These are phyloP conservation scores for Dipodomys ordii DNA, from an alignment of 2,113 vertebrate species.

Conservation along the genomic window DNA sequence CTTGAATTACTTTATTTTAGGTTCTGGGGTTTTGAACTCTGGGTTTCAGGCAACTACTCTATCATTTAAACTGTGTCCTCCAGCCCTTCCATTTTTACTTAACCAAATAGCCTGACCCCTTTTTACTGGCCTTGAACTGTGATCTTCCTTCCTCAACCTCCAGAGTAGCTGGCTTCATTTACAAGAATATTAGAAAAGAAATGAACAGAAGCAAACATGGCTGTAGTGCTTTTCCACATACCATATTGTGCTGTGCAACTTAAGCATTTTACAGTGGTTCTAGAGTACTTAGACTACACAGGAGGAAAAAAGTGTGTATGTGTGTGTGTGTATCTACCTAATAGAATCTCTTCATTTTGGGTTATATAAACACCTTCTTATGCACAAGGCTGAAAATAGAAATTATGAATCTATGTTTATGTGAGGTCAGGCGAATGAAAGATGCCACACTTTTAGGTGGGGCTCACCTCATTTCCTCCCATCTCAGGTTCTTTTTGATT, in stretches of 20 bases:
- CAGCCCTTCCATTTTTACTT: too few species aligned
- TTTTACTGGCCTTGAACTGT: background rate
- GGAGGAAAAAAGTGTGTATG: background rate
- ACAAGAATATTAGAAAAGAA: conserved; percentile 28
- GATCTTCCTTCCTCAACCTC: background rate
- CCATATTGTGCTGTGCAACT: background rate
- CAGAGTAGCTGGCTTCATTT: conserved; percentile 17
- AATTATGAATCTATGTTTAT: background rate
- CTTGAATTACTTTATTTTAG: background rate
- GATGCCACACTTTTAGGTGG: background rate
- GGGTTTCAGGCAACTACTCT: too few species aligned
- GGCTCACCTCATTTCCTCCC: conserved; percentile 53
- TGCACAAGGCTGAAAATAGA: background rate
- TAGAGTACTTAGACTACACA: background rate
- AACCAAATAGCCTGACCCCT: background rate
- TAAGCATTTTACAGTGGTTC: background rate
- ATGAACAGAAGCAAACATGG: background rate
- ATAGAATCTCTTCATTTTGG: background rate
- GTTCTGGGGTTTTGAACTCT: too few species aligned
- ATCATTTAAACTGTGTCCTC: too few species aligned
- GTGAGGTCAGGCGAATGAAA: background rate
- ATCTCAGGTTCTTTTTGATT: conserved; percentile 48
- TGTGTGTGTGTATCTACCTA: background rate
- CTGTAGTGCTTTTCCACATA: background rate
- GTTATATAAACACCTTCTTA: background rate